These are phyloP conservation scores for Aproaerema taeniolella DNA, from an alignment of 2,888 invertebrate genomes.

Conservation along the genomic window DNA sequence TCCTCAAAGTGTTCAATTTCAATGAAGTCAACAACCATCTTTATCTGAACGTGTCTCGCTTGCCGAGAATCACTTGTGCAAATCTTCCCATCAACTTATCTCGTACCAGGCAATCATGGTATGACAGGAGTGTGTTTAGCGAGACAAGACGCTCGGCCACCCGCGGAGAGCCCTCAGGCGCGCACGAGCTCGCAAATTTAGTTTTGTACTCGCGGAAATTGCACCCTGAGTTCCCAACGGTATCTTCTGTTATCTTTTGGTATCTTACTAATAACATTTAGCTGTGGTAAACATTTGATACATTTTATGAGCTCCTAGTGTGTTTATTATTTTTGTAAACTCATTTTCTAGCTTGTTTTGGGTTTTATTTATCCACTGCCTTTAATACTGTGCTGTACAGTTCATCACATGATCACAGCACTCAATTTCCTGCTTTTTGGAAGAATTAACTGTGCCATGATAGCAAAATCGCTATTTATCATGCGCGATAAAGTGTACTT, in stretches of 20 bases:
- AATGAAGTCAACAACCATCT: slow-evolving; percentile 12
- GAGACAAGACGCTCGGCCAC: slow-evolving; percentile 48
- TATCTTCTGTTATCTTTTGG: slow-evolving; percentile 39
- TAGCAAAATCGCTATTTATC: too few species aligned
- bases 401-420: too few species aligned
- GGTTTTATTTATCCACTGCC: background rate
- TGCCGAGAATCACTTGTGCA: slow-evolving; percentile 16
- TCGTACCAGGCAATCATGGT: slow-evolving; percentile 41
- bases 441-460: too few species aligned
- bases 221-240: slow-evolving; percentile 33
- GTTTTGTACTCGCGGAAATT: slow-evolving; percentile 29
- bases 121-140: slow-evolving; percentile 49
- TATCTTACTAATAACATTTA: slow-evolving; percentile 32
- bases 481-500: background rate
- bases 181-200: slow-evolving; percentile 56
- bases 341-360: background rate
- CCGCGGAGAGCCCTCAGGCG: slow-evolving; percentile 54
- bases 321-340: background rate
- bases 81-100: slow-evolving; percentile 17
- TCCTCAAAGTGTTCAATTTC: slow-evolving; percentile 7
- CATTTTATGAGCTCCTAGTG: background rate
- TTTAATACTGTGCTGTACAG: too few species aligned
- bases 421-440: too few species aligned
- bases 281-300: too few species aligned
- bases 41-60: slow-evolving; percentile 12